Base-by-base conservation (phyloP, 2,113 vertebrate species). In the Percopsis transmontana region DNA sequence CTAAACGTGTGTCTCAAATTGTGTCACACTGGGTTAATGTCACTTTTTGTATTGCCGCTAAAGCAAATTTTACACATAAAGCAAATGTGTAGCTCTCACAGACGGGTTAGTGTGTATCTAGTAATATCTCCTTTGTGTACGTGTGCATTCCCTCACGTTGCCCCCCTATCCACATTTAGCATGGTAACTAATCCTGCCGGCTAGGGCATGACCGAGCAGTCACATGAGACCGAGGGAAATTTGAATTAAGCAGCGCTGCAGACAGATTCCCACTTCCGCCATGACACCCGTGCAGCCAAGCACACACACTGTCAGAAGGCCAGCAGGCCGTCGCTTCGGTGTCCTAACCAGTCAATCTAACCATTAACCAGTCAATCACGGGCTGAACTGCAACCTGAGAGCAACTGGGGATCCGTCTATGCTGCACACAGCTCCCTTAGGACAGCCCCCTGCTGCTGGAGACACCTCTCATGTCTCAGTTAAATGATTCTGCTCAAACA, bases 131-230 rank as follows among this genome's bases (percentile, higher is more conserved):
- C 42, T 45, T 16, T 45, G 15, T 14, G 40, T 60, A 42, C 23
- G 41, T 50, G 55, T 63, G 85, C 42, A 5, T 58, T 7, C 59
- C 51, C 69, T 85, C 75, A 83, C 62, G 73, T 85, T 18, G 13
- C 70, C 67, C 67, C 73, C 41, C 38, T 3, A 13, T 39, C 18
- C 44, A 40, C 68, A 66, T 75, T 76, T 72, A 80, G 74, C 72
- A 56, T 72, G 70, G 72, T 79, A 87, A 83, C 58, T 72, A 59
- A 85, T 80, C 75, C 59, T 42, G 51, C 58, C 8, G 62, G 55
- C 60, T 55, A 59, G 42, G 13, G 38, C 56, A 52, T 59, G 60
- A 66, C 69, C 52, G 68, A 66, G 55, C 7, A 0, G 13, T 67
- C 53, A 74, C 66, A 62, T 44, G 70, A 70, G 1, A 68, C 77